Percentiles rank a stretch among this genome's conserved stretches.
These are phyloP conservation scores for Lithophane leautieri DNA, from an alignment of 2,888 invertebrate genomes.

Conservation along the genomic window DNA sequence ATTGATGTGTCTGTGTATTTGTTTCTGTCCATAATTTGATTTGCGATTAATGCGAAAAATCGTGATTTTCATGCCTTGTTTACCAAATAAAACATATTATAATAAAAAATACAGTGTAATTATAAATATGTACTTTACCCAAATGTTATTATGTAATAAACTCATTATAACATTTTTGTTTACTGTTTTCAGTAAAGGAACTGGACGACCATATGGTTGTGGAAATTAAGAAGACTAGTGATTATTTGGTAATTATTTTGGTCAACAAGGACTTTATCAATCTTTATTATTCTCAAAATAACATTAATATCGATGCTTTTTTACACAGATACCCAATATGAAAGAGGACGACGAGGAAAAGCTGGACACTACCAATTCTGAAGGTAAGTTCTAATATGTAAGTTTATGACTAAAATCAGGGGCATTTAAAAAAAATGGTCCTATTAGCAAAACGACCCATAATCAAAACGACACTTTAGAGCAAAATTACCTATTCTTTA, in stretches of 20 bases:
- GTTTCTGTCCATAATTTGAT: neutral
- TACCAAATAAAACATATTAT: neutral
- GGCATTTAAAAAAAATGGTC: too few relatives aligned
- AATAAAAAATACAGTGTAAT: neutral
- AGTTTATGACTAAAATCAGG: too few relatives aligned
- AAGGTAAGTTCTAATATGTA: slow-evolving; percentile 68
- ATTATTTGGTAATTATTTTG: slow-evolving; percentile 78
- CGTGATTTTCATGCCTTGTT: neutral
- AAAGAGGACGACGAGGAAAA: slow-evolving; percentile 68
- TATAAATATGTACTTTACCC: neutral
- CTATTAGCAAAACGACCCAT: too few relatives aligned
- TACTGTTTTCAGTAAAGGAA: slow-evolving; percentile 81
- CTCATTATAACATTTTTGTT: slow-evolving; percentile 17
- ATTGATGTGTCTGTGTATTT: neutral
- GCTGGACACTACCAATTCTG: slow-evolving; percentile 72
- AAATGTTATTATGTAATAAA: too few relatives aligned
- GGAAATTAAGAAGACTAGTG: slow-evolving; percentile 84
- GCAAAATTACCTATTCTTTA: too few relatives aligned
- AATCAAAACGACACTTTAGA: too few relatives aligned
- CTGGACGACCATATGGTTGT: slow-evolving; percentile 85
- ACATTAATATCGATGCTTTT: neutral
- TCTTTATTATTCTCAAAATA: neutral
- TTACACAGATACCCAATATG: slow-evolving; percentile 68
- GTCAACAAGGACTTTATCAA: neutral
- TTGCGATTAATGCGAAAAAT: neutral